Base-by-base conservation (phyloP, 2,113 vertebrate genomes). In the Strix aluco region DNA sequence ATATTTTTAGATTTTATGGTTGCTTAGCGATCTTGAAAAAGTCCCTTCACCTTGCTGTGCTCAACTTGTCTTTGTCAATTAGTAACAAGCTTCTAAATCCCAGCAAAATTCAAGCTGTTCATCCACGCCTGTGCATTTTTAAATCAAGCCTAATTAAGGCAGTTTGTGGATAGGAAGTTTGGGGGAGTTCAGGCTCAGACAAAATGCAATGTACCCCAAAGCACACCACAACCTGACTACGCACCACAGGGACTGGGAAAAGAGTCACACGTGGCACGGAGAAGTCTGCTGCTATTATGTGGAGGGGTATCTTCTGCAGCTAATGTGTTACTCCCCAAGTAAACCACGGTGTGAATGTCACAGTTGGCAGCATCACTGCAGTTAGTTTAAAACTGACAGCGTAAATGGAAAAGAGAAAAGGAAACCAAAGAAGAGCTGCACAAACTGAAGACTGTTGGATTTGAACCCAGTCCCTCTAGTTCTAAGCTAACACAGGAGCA, bases 81-180 rank as follows among this genome's bases (percentile, higher is more conserved):
- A 92, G 73, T 16, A 49, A 49, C 22, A 54, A 84, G 49, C 83
- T 79, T 26, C 57, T 85, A 65, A 63, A 82, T 38, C 38, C 62
- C 92, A 80, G 86, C 57, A 36, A 19, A 79, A 42, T 15, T 52
- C 94, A 92, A 96, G 93, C 71, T 93, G 91, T 55, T 94, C 71
- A 74, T 13, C 78, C 71, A 4, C 9, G 66, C 74, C 74, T 15
- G 34, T 3, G 32, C 80, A 25, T 23, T 51, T 88, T 88, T 51
- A 61, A 94, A 78, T 38, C 52, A 72, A 51, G 47, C 23, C 51
- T 81, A 84, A 91, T 78, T 54, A 88, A 81, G 47, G 83, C 10
- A 3, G 57, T 15, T 38, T 54, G 49, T 1, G 2, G 34, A 29
- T 10, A 29, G 46, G 26, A 77, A 72, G 38, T 40, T 7, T 26